Conservation (phyloP, 1,140 invertebrate genomes). For the Odontomachus brunneus region DNA sequence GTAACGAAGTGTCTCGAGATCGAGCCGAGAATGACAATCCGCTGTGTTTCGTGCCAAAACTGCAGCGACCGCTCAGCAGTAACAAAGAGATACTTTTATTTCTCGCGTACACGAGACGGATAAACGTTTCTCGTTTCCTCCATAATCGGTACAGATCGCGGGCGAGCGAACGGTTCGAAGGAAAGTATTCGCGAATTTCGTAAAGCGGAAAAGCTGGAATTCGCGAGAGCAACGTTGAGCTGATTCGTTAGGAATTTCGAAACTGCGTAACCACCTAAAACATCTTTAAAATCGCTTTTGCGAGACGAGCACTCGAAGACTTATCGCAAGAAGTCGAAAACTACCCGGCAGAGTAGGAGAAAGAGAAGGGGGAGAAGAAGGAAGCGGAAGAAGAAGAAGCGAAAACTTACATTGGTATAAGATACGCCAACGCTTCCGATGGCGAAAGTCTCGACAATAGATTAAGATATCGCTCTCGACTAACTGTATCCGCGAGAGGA, state of each 20-base stretch:
- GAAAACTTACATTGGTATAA: too few relatives aligned
- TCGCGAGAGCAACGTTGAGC: background rate
- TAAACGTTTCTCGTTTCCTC: slow-evolving; percentile 38
- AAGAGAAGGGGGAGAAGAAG: too few relatives aligned
- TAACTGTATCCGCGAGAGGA: too few relatives aligned
- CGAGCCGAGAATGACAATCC: too few relatives aligned
- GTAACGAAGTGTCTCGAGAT: too few relatives aligned
- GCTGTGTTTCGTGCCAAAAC: too few relatives aligned
- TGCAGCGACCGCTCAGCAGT: too few relatives aligned
- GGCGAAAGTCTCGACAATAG: too few relatives aligned
- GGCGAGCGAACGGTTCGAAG: slow-evolving; percentile 34
- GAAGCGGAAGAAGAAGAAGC: too few relatives aligned
- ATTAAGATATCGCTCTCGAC: too few relatives aligned
- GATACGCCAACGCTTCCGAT: too few relatives aligned
- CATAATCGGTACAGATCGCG: slow-evolving; percentile 42
- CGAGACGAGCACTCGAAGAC: background rate
- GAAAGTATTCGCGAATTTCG: slow-evolving; percentile 59
- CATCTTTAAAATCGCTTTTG: slow-evolving; percentile 33
- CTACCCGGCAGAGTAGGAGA: background rate
- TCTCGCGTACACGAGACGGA: slow-evolving; percentile 41
- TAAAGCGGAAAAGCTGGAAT: slow-evolving; percentile 46
- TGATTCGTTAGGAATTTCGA: slow-evolving; percentile 31
- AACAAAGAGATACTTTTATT: background rate
- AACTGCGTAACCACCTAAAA: background rate
- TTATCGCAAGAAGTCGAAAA: background rate